These are phyloP conservation scores for Boleophthalmus pectinirostris DNA, from an alignment of 2,113 vertebrate genomes.

Conservation along the genomic window DNA sequence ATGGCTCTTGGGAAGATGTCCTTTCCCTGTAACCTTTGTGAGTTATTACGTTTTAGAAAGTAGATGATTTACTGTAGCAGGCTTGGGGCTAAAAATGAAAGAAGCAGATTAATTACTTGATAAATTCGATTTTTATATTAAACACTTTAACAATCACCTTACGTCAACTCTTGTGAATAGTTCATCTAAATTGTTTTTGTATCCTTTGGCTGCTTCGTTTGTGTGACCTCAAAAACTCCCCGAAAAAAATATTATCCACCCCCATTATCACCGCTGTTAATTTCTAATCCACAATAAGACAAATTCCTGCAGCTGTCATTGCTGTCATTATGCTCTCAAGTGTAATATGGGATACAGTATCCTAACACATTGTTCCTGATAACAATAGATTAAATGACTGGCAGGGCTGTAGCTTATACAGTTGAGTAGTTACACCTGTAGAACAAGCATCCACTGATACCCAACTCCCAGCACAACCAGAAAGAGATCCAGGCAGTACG, in stretches of 20 bases:
- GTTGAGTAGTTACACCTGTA: conserved; percentile 57
- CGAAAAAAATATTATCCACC: not conserved
- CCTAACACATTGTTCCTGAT: conserved; percentile 42
- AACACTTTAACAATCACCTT: not conserved
- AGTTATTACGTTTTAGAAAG: too few species aligned
- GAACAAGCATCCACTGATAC: conserved; percentile 54
- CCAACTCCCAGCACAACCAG: conserved; percentile 23
- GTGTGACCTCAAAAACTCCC: not conserved
- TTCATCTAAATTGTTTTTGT: not conserved
- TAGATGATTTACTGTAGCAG: too few species aligned
- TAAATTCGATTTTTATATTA: not conserved
- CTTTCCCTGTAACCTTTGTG: too few species aligned
- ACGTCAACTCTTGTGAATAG: not conserved
- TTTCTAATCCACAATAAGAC: not conserved
- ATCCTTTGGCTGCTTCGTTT: conserved; percentile 1
- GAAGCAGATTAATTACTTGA: not conserved
- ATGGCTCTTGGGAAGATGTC: too few species aligned
- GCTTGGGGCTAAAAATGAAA: too few species aligned
- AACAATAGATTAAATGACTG: conserved; percentile 45
- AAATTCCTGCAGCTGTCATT: conserved; percentile 12
- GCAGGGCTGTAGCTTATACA: conserved; percentile 38
- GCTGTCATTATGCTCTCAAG: conserved; percentile 28
- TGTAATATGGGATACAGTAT: conserved; percentile 43
- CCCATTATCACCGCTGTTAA: not conserved
- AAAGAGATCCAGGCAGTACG: conserved; percentile 49